Percentiles rank a stretch among this genome's conserved stretches.
phyloP scores from a whole-genome alignment of 2,113 vertebrate genomes.

The Pterocles gutturalis region DNA sequence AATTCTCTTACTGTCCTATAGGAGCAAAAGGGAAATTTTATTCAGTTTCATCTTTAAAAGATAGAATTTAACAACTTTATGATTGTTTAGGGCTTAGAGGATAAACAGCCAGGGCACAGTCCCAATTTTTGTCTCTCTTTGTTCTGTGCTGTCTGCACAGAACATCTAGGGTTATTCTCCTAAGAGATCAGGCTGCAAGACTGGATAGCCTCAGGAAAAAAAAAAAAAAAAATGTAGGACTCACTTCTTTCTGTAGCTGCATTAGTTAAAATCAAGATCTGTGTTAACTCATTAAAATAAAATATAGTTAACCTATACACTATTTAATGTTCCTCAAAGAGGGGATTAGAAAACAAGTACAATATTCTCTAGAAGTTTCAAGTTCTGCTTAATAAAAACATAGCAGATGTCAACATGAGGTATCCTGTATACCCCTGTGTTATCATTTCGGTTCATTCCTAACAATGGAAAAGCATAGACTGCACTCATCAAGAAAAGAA shows the following conservation, averaged over 20 bases:
- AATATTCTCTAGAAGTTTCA: background rate
- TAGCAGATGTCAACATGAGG: background rate
- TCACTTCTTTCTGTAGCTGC: background rate
- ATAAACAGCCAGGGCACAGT: background rate
- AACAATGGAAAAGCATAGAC: conserved; percentile 2
- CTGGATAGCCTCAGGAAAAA: background rate
- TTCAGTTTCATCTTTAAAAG: background rate
- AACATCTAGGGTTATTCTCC: background rate
- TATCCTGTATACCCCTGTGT: background rate
- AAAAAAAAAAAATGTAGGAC: background rate
- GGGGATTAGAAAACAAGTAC: background rate
- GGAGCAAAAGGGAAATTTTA: background rate
- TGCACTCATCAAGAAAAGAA: background rate
- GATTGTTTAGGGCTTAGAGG: background rate
- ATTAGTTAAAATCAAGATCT: background rate
- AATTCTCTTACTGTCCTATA: background rate
- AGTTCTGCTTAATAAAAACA: background rate
- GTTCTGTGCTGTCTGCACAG: background rate
- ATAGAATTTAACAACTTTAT: background rate
- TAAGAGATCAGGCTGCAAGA: background rate
- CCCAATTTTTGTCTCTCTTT: background rate
- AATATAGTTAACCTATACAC: background rate
- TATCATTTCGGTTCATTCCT: background rate
- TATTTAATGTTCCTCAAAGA: background rate
- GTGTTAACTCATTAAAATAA: background rate